These are phyloP conservation scores for Chiridota heheva DNA, from an alignment of 35 echinoderm and acorn worm genomes.

Conservation along the genomic window DNA sequence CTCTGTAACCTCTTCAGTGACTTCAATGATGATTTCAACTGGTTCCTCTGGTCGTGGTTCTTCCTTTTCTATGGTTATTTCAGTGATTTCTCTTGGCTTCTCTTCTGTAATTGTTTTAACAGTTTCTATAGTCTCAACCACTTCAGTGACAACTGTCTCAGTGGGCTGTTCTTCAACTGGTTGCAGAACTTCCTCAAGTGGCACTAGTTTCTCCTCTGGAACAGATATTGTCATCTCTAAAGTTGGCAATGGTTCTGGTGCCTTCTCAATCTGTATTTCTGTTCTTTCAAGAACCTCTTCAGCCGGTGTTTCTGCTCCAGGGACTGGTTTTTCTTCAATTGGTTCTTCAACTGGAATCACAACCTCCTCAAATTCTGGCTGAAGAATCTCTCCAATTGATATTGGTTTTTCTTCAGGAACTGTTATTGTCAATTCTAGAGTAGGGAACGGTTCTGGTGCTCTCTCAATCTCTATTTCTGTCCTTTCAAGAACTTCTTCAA, in stretches of 20 bases:
- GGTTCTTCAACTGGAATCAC: slow-evolving; percentile 52
- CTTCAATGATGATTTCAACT: slow-evolving; percentile 12
- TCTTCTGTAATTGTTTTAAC: not conserved
- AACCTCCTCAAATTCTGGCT: slow-evolving; percentile 41
- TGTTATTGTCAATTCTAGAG: slow-evolving; percentile 13
- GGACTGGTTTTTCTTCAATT: slow-evolving; percentile 45
- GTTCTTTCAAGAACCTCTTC: slow-evolving; percentile 40
- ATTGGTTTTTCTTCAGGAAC: slow-evolving; percentile 23
- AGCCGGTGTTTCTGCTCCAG: slow-evolving; percentile 6
- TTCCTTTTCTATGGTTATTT: slow-evolving; percentile 40
- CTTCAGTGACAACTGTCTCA: not conserved
- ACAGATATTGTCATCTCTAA: slow-evolving; percentile 25
- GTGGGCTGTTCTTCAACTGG: not conserved
- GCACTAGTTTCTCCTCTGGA: slow-evolving; percentile 33
- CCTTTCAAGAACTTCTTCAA: slow-evolving; percentile 38
- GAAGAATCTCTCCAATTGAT: slow-evolving; percentile 29
- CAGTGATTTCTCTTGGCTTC: slow-evolving; percentile 7
- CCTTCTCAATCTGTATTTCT: slow-evolving; percentile 16
- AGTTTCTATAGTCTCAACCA: slow-evolving; percentile 6
- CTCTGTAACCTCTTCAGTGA: slow-evolving; percentile 33
- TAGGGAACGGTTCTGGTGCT: slow-evolving; percentile 16
- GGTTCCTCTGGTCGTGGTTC: slow-evolving; percentile 33
- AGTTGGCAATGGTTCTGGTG: slow-evolving; percentile 11
- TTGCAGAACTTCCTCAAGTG: not conserved
- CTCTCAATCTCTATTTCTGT: slow-evolving; percentile 9